phyloP scores from a whole-genome alignment of 2,888 invertebrate genomes.

The Glyphotaelius pellucidus region DNA sequence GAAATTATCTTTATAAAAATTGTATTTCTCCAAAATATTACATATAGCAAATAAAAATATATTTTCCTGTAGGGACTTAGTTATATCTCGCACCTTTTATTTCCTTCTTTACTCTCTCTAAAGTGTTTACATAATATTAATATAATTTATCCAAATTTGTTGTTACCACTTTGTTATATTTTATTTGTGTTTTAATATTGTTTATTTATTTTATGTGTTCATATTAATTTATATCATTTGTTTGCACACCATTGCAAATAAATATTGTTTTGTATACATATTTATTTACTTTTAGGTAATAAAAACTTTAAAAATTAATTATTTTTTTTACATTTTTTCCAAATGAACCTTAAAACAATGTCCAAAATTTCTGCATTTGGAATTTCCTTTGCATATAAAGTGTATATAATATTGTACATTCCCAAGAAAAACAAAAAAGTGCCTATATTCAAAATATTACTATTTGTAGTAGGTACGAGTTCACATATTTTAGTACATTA shows the following conservation, averaged over 20 bases:
- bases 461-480: not conserved
- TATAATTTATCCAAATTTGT: not conserved
- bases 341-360: no score
- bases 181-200: not conserved
- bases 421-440: not conserved
- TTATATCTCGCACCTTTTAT: not conserved
- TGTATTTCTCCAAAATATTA: not conserved
- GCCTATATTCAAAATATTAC: not conserved
- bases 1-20: not conserved
- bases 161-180: not conserved
- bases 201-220: not conserved
- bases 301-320: not conserved
- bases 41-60: not conserved
- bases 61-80: not conserved
- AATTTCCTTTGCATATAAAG: not conserved
- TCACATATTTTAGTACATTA: not conserved
- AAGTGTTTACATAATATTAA: not conserved
- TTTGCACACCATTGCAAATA: not conserved
- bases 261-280: constrained; percentile 6
- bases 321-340: no score
- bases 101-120: not conserved
- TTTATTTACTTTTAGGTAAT: not conserved
- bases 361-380: no score
- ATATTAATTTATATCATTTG: not conserved
- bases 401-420: not conserved